phyloP scores from a whole-genome alignment of 2,113 vertebrate genomes.

The Lipophrys pholis region DNA sequence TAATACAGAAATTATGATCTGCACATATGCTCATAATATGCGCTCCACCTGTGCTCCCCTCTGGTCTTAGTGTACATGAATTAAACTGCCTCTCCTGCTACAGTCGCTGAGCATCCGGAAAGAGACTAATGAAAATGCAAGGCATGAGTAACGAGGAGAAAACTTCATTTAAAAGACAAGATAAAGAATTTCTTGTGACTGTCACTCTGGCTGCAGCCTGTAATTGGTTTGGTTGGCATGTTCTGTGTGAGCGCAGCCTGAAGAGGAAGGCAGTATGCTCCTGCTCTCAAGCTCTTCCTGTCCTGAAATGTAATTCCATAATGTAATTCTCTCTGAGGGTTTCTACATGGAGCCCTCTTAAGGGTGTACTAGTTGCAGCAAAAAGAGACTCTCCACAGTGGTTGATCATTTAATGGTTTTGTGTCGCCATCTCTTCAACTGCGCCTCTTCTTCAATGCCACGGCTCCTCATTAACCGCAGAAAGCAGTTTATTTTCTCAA shows the following conservation, averaged over 20 bases:
- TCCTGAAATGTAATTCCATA: slow-evolving; percentile 51
- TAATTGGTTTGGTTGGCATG: slow-evolving; percentile 76
- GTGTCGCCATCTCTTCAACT: slow-evolving; percentile 3
- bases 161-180: slow-evolving; percentile 82
- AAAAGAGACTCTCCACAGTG: slow-evolving; percentile 15
- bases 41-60: slow-evolving; percentile 61
- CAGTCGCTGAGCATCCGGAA: slow-evolving; percentile 53
- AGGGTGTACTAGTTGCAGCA: slow-evolving; percentile 13
- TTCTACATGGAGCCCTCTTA: slow-evolving; percentile 26
- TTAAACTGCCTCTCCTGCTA: slow-evolving; percentile 69
- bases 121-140: slow-evolving; percentile 74
- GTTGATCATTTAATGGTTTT: slow-evolving; percentile 13
- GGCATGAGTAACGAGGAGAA: slow-evolving; percentile 74
- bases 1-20: background rate
- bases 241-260: slow-evolving; percentile 43
- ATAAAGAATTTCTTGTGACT: slow-evolving; percentile 73
- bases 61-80: slow-evolving; percentile 65
- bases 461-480: slow-evolving; percentile 35
- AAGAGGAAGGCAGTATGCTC: slow-evolving; percentile 24
- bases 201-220: slow-evolving; percentile 56
- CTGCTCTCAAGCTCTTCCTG: slow-evolving; percentile 40
- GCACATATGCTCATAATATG: slow-evolving; percentile 12
- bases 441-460: slow-evolving; percentile 6
- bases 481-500: slow-evolving; percentile 29
- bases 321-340: slow-evolving; percentile 32